phyloP scores from a whole-genome alignment of 2,797 vertebrate genomes.

The Glossophaga mutica region DNA sequence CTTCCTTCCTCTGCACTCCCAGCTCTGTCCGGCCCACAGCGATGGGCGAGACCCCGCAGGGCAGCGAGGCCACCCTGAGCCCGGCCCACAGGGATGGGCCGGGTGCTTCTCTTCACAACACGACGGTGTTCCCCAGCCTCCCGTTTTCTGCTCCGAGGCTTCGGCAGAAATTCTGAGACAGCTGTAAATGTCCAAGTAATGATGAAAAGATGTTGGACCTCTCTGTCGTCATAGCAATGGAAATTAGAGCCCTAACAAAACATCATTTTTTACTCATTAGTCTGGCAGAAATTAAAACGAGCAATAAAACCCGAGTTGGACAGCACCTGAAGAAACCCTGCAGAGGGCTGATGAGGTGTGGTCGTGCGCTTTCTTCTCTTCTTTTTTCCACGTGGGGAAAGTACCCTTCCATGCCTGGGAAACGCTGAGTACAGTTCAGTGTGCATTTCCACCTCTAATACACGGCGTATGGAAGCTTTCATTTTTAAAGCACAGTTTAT shows the following conservation, averaged over 20 bases:
- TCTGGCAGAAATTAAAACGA: slow-evolving; percentile 13
- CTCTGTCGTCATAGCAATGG: background rate
- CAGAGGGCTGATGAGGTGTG: background rate
- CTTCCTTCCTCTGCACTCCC: background rate
- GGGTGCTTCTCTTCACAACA: background rate
- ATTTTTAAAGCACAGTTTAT: slow-evolving; percentile 1
- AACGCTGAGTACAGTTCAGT: background rate
- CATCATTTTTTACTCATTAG: background rate
- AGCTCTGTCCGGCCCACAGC: background rate
- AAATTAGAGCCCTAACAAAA: background rate
- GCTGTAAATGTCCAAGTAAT: background rate
- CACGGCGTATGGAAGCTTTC: background rate
- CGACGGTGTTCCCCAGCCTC: rapidly evolving
- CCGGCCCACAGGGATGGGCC: background rate
- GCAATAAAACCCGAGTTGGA: background rate
- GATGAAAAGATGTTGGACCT: background rate
- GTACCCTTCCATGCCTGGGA: background rate
- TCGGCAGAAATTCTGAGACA: background rate
- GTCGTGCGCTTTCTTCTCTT: background rate
- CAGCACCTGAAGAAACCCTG: background rate
- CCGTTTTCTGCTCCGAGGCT: background rate
- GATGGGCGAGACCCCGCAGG: background rate
- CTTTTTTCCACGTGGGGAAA: background rate
- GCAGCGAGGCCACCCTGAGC: background rate
- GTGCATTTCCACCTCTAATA: background rate